A percentile compares a stretch with the other conserved stretches of the same genome.
These are phyloP conservation scores for Drosophila mojavensis DNA, from an alignment of 1,140 invertebrate genomes.

Conservation along the genomic window DNA sequence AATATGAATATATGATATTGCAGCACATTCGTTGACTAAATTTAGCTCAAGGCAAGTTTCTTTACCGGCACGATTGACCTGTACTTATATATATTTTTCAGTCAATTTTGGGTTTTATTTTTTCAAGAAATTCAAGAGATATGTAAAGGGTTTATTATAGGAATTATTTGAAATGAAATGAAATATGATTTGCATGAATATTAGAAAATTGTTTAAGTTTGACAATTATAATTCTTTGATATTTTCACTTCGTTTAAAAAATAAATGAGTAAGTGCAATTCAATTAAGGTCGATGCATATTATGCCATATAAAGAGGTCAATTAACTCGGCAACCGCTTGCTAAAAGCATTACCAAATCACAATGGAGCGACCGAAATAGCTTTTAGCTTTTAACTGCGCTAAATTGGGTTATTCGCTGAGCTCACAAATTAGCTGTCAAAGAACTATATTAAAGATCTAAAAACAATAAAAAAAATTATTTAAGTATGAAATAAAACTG, in stretches of 20 bases:
- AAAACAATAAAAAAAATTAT: neutral
- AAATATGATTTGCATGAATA: too few relatives aligned
- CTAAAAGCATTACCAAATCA: neutral
- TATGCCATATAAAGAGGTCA: neutral
- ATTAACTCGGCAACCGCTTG: slow-evolving; percentile 13
- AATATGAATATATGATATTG: slow-evolving; percentile 26
- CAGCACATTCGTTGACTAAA: slow-evolving; percentile 54
- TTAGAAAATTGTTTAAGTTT: too few relatives aligned
- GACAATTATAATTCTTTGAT: too few relatives aligned
- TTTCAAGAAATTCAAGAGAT: too few relatives aligned
- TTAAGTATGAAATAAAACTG: neutral
- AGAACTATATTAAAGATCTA: neutral
- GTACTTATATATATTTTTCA: slow-evolving; percentile 22
- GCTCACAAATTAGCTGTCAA: neutral
- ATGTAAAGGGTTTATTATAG: neutral
- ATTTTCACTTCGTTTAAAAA: neutral
- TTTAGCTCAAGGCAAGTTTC: slow-evolving; percentile 66
- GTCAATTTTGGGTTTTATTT: neutral
- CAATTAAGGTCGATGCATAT: slow-evolving; percentile 5
- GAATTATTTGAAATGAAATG: too few relatives aligned
- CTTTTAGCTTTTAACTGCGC: neutral
- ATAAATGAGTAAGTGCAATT: slow-evolving; percentile 7
- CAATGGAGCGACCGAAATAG: neutral
- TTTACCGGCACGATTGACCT: slow-evolving; percentile 25
- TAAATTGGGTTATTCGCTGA: neutral